Evolutionary conservation across 2,888 invertebrate genomes (phyloP).

Genomic region (Amblyjoppa fuscipennis): DNA sequence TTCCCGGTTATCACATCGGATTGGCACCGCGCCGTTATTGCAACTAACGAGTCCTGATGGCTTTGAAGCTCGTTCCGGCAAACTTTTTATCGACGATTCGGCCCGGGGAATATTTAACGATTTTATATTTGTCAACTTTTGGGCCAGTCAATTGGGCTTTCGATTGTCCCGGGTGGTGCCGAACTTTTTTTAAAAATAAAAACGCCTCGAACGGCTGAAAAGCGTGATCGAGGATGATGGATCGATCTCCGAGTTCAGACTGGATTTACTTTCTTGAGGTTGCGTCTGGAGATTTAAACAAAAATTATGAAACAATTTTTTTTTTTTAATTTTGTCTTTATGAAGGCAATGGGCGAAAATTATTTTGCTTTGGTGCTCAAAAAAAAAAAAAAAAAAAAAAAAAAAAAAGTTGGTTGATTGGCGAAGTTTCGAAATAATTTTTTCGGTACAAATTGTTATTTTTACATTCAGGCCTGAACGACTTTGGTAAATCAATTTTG

Average conservation of each 20-base stretch:
- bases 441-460: no score
- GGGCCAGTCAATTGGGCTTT: background rate
- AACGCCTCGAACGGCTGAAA: background rate
- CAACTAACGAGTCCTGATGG: slow-evolving; percentile 13
- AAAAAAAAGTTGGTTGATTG: no score
- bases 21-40: slow-evolving; percentile 6
- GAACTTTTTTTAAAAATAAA: background rate
- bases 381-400: no score
- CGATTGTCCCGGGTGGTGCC: background rate
- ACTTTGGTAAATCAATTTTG: no score
- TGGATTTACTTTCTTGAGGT: background rate
- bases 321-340: no score
- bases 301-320: background rate
- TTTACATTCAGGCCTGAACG: no score
- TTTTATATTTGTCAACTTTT: slow-evolving; percentile 1
- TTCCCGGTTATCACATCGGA: slow-evolving; percentile 23
- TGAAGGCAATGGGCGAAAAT: no score
- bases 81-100: slow-evolving; percentile 8
- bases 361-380: no score
- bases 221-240: background rate
- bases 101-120: background rate
- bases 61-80: background rate
- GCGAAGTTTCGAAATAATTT: no score
- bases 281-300: background rate
- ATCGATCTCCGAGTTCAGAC: background rate